These are phyloP conservation scores for Pseudochromis fuscus DNA, from an alignment of 2,797 vertebrate species.

Conservation along the genomic window DNA sequence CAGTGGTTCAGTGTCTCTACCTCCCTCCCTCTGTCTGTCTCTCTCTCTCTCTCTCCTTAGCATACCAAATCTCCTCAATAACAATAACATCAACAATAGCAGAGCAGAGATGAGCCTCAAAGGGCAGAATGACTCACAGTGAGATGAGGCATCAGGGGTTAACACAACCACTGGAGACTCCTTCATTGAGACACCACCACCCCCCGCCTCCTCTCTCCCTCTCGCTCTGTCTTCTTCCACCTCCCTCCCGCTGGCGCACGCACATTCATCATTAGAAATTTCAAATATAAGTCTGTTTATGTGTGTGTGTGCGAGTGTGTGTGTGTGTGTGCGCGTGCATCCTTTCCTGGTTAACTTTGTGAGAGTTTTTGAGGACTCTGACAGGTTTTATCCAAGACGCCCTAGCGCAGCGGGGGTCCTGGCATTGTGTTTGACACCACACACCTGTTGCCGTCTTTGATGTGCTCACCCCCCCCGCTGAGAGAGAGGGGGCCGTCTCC, in stretches of 20 bases:
- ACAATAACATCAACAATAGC: constrained; percentile 73
- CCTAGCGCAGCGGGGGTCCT: constrained; percentile 72
- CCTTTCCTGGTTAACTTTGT: constrained; percentile 69
- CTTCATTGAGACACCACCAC: constrained; percentile 46
- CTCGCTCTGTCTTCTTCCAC: constrained; percentile 31
- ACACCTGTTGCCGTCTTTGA: constrained; percentile 83
- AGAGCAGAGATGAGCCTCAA: constrained; percentile 62
- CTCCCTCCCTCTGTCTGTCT: constrained; percentile 26
- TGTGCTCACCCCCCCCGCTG: constrained; percentile 71
- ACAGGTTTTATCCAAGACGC: constrained; percentile 79
- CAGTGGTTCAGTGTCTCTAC: not conserved
- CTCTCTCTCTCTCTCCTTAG: constrained; percentile 48
- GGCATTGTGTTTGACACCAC: constrained; percentile 80
- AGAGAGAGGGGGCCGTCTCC: constrained; percentile 66
- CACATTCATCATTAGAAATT: constrained; percentile 58
- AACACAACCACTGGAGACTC: constrained; percentile 71
- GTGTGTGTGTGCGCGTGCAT: constrained; percentile 5
- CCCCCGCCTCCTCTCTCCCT: constrained; percentile 9
- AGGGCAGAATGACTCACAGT: constrained; percentile 73
- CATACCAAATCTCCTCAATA: constrained; percentile 68
- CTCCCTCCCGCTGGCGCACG: constrained; percentile 51
- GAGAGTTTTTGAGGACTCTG: constrained; percentile 73
- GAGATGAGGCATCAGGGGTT: constrained; percentile 72
- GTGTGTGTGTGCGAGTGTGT: constrained; percentile 9
- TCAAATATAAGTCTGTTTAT: constrained; percentile 43